phyloP scores from a whole-genome alignment of 2,113 vertebrate genomes.

The Cathartes aura region DNA sequence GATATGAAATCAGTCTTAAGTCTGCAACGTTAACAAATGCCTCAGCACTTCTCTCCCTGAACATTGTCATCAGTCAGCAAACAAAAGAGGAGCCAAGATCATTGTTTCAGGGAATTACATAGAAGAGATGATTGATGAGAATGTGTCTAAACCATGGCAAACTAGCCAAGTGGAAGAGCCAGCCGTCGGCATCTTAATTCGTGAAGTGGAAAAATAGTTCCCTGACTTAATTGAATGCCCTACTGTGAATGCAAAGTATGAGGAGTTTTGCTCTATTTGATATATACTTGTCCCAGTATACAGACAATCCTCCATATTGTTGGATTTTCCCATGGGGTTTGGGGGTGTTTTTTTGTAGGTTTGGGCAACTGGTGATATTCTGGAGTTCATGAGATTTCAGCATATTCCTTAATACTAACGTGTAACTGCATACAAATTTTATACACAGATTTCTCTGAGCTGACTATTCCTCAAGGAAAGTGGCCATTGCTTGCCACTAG shows the following conservation, averaged over 20 bases:
- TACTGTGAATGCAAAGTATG: neutral
- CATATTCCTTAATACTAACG: neutral
- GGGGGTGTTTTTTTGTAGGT: neutral
- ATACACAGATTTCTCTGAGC: neutral
- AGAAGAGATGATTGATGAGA: neutral
- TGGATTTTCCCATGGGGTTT: neutral
- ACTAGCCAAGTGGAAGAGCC: neutral
- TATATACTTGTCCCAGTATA: neutral
- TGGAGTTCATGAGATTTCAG: neutral
- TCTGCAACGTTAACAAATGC: neutral
- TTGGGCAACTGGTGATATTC: neutral
- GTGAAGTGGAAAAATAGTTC: neutral
- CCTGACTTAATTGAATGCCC: neutral
- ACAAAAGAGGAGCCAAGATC: neutral
- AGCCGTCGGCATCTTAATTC: neutral
- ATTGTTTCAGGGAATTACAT: neutral
- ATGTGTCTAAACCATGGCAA: neutral
- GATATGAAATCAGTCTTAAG: neutral
- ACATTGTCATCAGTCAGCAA: neutral
- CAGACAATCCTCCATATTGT: neutral
- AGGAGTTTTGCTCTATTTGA: neutral
- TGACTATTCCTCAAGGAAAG: neutral
- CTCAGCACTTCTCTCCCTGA: neutral
- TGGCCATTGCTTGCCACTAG: neutral
- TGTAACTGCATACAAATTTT: neutral